Base-by-base conservation (phyloP, 2,888 invertebrate species). In the Sclerodermus sp. region DNA sequence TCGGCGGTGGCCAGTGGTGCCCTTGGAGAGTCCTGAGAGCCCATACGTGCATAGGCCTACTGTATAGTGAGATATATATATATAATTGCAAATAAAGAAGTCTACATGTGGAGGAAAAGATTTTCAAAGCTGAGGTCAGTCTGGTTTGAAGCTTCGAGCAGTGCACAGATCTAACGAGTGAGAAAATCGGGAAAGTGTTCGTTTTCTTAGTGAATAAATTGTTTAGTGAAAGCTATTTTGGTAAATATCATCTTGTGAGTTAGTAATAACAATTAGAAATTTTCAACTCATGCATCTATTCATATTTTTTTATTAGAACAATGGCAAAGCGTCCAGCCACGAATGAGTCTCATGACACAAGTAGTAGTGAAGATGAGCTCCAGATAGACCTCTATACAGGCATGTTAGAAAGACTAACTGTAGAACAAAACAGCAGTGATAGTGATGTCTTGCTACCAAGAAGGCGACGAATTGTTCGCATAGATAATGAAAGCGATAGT, bases 401-500 rank as follows among this genome's bases (percentile, higher is more conserved):
- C 9, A 37, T 12, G 23, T 23, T 44, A 37, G 37, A 44, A 36
- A 44, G 16, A 14, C 16, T 43, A 15, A 34, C 9, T 47, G 14
- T 12, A 18, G 39, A 32, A 48, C 4, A 39, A 39, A 48, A 40
- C 34, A 16, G 34, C 6, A 34, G 16, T 49, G 43, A 43, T 44
- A 44, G 43, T 48, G 44, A 49, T 43, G 43, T 48, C 39, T 10
- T 48, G 1, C 48, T 15, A 43, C 23, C 13, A 31, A 38, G 1
- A 43, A 43, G 39, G 10, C 18, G 6, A 39, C 39, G 32, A 39
- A 48, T 14, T 18, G 8, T 3, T 48, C 32, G 18, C 39, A 43
- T 49, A 49, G 14, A 45, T 39, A 39, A 17, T 6, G 17, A 45
- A 2, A 49, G 41, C 41, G 44, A 49, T 49, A 13, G 39, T n/a